Base-by-base conservation (phyloP, 2,797 vertebrate genomes). In the Notamacropus eugenii region DNA sequence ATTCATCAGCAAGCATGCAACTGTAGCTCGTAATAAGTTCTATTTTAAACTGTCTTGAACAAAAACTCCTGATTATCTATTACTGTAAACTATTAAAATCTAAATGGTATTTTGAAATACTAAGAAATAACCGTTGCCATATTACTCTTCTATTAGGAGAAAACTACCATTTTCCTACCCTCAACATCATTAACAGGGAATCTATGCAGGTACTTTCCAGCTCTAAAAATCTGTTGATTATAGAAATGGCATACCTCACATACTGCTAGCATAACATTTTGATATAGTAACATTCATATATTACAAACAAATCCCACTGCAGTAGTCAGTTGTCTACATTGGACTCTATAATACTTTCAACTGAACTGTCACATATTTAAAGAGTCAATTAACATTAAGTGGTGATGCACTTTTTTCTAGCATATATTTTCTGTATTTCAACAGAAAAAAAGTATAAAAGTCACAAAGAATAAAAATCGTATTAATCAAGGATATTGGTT, bases 51-150 rank as follows among this genome's bases (percentile, higher is more conserved):
- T 22, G 50, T 46, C 54, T 95, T 93, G 94, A 94, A 55, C 3
- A 50, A 74, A 54, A 91, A 95, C 3, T 54, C 27, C 34, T 54
- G 6, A 59, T 22, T 95, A 12, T 62, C 31, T 92, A 92, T 55
- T 95, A 93, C 58, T 5, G 50, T 92, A 55, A 87, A 82, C 55
- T 93, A 82, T 29, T 96, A 96, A 96, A 95, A 67, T 94, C 90
- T 96, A 95, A 93, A 40, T 82, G 11, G 95, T 91, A 95, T 62
- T 94, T 87, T 58, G 90, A 90, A 29, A 91, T 56, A 58, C 67
- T 90, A n/a, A 62, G 91, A 93, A 93, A 55, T 8, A 56, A 40
- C 14, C n/a, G 96, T 93, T 95, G 74, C 22, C 13, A 90, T 74
- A 29, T 93, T 1, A 1, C 87, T 67, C 46, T 93, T 40, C 90